Evolutionary conservation across 2,888 invertebrate genomes (phyloP), one percentile per base, ranked within the genome.

Genomic region (Campoplex nolae): DNA sequence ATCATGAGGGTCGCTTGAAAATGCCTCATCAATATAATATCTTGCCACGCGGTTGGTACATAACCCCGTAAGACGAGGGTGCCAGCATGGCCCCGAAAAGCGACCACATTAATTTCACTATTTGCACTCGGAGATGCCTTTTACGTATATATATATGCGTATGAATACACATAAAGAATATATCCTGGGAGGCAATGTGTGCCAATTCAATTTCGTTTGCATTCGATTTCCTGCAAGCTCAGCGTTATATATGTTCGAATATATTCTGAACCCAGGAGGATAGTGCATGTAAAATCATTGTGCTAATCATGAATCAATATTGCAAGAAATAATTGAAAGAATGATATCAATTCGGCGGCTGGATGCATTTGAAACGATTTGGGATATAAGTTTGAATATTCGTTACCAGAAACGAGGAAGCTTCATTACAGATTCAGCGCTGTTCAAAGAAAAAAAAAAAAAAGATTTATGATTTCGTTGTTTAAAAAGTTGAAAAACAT

Each of bases 21-120:
- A 51, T 48, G 70, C 16, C 42, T 48, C 67, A 38, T 54, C 75
- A 62, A 75, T 75, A 76, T 76, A 78, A 73, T 67, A 74, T 18
- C 42, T 9, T 38, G 13, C 13, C 45, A 23, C 23, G 42, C 38
- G 42, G 54, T 48, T 73, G 23, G 56, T n/a, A 73, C 16, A 73
- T 77, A 77, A 81, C 38, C 56, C 56, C 16, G 54, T 51, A 77
- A 85, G 65, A 76, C 76, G 76, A 77, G 67, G 71, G 81, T 73
- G 71, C 81, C 67, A 73, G 77, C 54, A 73, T 38, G 54, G 54
- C 71, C 56, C 48, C 65, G 65, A 71, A 70, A 42, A 54, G 65
- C 80, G 65, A 77, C 65, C 71, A 81, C 77, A 85, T 85, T 81
- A 85, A 85, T 85, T 85, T 85, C 85, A 67, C 80, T 81, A 77